phyloP scores from a whole-genome alignment of 2,888 invertebrate genomes.

The Chironomus tentans region DNA sequence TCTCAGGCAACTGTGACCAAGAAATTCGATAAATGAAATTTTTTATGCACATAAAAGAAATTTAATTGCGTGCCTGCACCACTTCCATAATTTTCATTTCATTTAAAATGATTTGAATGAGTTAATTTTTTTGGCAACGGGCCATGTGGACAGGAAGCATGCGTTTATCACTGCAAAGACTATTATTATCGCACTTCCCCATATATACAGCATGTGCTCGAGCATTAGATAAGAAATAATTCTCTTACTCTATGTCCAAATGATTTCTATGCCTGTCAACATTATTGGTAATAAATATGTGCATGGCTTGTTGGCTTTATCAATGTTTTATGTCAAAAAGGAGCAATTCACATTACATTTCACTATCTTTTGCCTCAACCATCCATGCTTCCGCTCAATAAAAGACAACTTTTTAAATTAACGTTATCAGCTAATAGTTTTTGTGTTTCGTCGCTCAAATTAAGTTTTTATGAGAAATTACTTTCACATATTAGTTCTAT shows the following conservation, averaged over 20 bases:
- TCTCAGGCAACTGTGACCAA: not conserved
- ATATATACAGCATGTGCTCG: not conserved
- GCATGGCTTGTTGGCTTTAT: no score
- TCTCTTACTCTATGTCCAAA: not conserved
- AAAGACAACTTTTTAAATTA: slow-evolving; percentile 15
- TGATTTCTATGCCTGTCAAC: not conserved
- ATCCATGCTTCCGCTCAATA: slow-evolving; percentile 11
- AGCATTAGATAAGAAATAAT: not conserved
- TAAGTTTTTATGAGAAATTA: not conserved
- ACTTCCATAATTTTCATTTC: not conserved
- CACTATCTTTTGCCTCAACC: not conserved
- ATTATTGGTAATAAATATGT: not conserved
- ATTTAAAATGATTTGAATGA: not conserved
- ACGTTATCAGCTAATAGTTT: not conserved
- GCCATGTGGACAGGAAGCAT: not conserved
- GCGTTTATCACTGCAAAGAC: not conserved
- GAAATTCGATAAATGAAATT: not conserved
- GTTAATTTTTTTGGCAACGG: not conserved
- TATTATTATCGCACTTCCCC: not conserved
- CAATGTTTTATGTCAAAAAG: not conserved
- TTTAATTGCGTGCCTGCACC: not conserved
- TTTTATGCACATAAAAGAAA: not conserved
- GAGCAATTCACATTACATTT: not conserved
- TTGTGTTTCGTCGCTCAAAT: not conserved
- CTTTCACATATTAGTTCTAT: not conserved